phyloP scores from a whole-genome alignment of 2,797 vertebrate genomes.

The Tamandua tetradactyla region DNA sequence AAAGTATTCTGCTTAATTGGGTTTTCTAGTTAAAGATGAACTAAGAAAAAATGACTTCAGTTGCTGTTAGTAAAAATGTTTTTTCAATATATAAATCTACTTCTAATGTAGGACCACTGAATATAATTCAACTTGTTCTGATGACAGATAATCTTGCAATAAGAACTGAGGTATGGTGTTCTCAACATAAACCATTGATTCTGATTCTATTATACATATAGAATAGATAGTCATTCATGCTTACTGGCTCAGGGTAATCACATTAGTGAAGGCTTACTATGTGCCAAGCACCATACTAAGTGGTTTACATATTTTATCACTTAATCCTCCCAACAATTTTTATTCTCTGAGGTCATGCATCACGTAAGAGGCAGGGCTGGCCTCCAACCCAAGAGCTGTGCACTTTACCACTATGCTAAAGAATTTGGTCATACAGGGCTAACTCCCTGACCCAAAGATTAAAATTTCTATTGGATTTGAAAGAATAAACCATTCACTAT shows the following conservation, averaged over 20 bases:
- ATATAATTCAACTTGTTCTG: not conserved
- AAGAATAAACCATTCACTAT: not conserved
- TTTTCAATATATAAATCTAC: not conserved
- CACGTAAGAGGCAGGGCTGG: not conserved
- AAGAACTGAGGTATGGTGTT: not conserved
- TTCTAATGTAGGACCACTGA: not conserved
- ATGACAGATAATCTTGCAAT: not conserved
- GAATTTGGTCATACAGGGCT: not conserved
- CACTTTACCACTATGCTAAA: not conserved
- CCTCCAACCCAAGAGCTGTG: not conserved
- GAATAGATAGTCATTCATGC: not conserved
- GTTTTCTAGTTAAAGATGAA: conserved; percentile 21
- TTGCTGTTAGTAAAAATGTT: not conserved
- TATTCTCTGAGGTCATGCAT: not conserved
- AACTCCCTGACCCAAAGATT: not conserved
- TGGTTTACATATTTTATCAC: not conserved
- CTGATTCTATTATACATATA: not conserved
- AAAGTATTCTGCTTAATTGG: not conserved
- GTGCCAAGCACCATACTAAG: not conserved
- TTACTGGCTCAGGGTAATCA: not conserved
- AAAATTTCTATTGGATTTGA: not conserved
- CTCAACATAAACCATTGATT: not conserved
- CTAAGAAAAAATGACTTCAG: not conserved
- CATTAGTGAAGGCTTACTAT: not conserved
- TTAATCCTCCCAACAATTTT: not conserved